Evolutionary conservation across 2,113 vertebrate genomes (phyloP).

Genomic region (cattle (Bos taurus)): ARS-UCD2.0 NC_037346.1:24093001-24093500

Average conservation of each 20-base stretch:
- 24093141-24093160: not conserved
- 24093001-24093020: not conserved
- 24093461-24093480: slow-evolving; percentile 39
- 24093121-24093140: not conserved
- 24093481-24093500: not conserved
- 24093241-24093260: not conserved
- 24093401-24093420: not conserved
- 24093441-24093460: slow-evolving; percentile 6
- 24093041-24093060: not conserved
- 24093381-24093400: slow-evolving; percentile 51
- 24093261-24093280: not conserved
- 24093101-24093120: not conserved
- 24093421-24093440: not conserved
- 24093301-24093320: not conserved
- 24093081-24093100: not conserved
- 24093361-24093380: not conserved
- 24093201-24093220: not conserved
- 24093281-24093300: not conserved
- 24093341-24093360: not conserved
- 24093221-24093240: not conserved
- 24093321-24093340: not conserved
- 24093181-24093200: not conserved
- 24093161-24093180: not conserved
- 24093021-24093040: not conserved
- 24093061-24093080: not conserved